Percentiles rank a stretch among this genome's conserved stretches.
Conservation (phyloP, 2,797 vertebrate genomes). For the Pseudotriccus pelzelni region DNA sequence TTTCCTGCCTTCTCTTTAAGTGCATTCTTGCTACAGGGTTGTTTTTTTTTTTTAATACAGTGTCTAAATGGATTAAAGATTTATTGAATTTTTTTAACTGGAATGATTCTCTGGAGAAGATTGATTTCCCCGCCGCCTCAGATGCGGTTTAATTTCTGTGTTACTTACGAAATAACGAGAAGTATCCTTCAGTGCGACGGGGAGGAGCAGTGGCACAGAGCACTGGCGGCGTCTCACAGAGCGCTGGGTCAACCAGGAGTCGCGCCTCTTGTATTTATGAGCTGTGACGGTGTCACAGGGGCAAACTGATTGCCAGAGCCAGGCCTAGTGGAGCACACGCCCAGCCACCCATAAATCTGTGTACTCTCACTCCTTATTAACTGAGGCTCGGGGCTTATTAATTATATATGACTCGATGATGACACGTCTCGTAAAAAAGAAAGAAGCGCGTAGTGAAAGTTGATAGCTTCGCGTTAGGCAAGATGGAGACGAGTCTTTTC, state of each 20-base stretch:
- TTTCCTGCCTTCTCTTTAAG: background rate
- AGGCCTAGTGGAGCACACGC: background rate
- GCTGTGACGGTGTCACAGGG: background rate
- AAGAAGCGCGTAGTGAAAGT: background rate
- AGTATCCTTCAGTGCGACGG: background rate
- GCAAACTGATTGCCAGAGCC: background rate
- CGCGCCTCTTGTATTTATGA: background rate
- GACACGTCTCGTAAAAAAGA: background rate
- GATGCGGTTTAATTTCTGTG: slow-evolving; percentile 36
- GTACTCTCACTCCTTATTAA: background rate
- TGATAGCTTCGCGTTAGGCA: background rate
- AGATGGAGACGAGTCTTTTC: background rate
- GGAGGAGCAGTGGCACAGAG: background rate
- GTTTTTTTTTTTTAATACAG: background rate
- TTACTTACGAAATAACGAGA: slow-evolving; percentile 38
- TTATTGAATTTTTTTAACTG: background rate
- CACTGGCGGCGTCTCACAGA: background rate
- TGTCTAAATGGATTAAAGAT: background rate
- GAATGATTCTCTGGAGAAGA: background rate
- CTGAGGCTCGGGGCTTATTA: background rate
- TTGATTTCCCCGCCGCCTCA: background rate
- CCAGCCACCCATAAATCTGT: background rate
- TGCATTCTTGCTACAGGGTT: background rate
- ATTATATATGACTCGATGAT: background rate
- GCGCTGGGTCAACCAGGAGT: background rate